These are phyloP conservation scores for Oscheius myriophilus DNA, from an alignment of 2,888 invertebrate species.

Conservation along the genomic window DNA sequence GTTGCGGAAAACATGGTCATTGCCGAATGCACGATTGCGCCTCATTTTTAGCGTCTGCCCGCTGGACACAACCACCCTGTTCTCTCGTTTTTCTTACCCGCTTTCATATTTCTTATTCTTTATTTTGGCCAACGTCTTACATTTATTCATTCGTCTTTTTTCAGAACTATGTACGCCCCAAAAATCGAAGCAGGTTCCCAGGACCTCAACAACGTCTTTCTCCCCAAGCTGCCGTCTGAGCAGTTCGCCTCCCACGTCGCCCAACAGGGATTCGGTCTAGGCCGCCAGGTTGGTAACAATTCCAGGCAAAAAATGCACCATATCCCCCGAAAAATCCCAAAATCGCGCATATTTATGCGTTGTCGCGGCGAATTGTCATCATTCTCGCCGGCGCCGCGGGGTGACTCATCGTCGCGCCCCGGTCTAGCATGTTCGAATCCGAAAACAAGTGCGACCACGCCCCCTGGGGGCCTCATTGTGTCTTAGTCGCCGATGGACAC, in stretches of 20 bases:
- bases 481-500: conserved; percentile 7
- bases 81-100: no score
- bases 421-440: conserved; percentile 24
- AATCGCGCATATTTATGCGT: background rate
- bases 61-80: no score
- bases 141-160: background rate
- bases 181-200: conserved; percentile 24
- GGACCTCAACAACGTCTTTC: conserved; percentile 23
- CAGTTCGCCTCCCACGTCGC: conserved; percentile 15
- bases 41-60: no score
- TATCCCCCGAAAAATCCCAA: background rate
- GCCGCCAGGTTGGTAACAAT: conserved; percentile 4
- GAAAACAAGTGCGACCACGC: conserved; percentile 17
- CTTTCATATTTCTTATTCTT: no score
- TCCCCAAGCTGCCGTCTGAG: conserved; percentile 19
- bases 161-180: conserved; percentile 6
- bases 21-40: no score
- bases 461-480: conserved; percentile 20
- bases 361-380: conserved; percentile 25
- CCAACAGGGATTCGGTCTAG: background rate
- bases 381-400: background rate
- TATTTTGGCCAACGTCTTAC: no score
- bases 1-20: no score
- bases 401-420: conserved; percentile 20
- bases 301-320: background rate